phyloP scores from a whole-genome alignment of 2,113 vertebrate genomes.

The Pagrus major region DNA sequence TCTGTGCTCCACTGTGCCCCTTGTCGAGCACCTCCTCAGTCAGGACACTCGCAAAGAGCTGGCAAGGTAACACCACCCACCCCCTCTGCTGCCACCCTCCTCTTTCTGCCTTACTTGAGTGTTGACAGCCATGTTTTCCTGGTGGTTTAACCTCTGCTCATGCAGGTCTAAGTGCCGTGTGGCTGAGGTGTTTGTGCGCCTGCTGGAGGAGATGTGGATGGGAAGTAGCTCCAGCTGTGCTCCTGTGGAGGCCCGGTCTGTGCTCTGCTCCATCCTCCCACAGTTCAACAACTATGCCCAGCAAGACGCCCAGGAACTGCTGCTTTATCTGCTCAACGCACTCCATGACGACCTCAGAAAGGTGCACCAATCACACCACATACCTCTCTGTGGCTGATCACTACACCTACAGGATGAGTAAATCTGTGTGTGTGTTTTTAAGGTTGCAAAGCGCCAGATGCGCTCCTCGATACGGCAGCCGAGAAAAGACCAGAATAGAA shows the following conservation, averaged over 20 bases:
- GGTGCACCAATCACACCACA: slow-evolving; percentile 53
- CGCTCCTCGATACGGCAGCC: not conserved
- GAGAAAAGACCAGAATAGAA: slow-evolving; percentile 41
- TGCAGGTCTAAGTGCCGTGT: slow-evolving; percentile 76
- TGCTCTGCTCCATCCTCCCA: slow-evolving; percentile 81
- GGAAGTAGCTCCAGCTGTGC: slow-evolving; percentile 81
- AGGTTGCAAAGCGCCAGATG: slow-evolving; percentile 59
- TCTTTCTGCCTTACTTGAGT: not conserved
- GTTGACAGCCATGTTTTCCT: not conserved
- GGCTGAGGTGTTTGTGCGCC: slow-evolving; percentile 80
- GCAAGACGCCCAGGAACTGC: slow-evolving; percentile 91
- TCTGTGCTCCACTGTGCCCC: slow-evolving; percentile 84
- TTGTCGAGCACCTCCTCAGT: slow-evolving; percentile 87
- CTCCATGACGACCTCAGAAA: slow-evolving; percentile 88
- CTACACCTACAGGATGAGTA: not conserved
- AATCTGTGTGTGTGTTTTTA: slow-evolving; percentile 48
- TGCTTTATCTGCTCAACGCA: slow-evolving; percentile 87
- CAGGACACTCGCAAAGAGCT: slow-evolving; percentile 78
- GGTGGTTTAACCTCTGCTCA: slow-evolving; percentile 15
- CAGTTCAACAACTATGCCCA: slow-evolving; percentile 84
- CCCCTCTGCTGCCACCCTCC: not conserved
- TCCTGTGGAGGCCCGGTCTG: slow-evolving; percentile 77
- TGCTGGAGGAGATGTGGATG: slow-evolving; percentile 88
- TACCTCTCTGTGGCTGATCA: not conserved
- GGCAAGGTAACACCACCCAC: slow-evolving; percentile 75